phyloP scores from a whole-genome alignment of 2,888 invertebrate species.

The Drosophila yooni region DNA sequence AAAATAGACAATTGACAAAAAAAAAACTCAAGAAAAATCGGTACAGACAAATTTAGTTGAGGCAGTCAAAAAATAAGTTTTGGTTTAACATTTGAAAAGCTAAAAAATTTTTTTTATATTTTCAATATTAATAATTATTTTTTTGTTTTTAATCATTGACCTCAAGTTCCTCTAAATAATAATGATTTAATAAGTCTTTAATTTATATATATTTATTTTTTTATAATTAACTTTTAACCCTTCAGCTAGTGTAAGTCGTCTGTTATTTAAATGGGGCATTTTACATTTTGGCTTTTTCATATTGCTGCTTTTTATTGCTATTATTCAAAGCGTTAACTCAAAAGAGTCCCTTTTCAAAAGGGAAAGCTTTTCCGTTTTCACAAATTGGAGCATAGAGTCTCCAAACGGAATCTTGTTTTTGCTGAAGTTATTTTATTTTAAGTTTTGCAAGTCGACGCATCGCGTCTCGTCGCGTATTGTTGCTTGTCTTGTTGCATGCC shows the following conservation, averaged over 20 bases:
- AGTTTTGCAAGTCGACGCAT: constrained; percentile 16
- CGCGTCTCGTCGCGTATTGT: constrained; percentile 31
- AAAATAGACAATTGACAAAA: background rate
- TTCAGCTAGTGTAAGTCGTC: background rate
- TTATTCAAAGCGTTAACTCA: too few relatives aligned
- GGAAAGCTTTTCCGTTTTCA: background rate
- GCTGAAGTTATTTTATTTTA: too few relatives aligned
- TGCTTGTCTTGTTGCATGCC: constrained; percentile 53
- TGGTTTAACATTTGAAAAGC: background rate
- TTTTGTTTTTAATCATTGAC: background rate
- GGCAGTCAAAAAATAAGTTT: background rate
- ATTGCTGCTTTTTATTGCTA: too few relatives aligned
- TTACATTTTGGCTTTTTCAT: too few relatives aligned
- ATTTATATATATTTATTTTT: background rate
- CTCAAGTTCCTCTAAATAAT: background rate
- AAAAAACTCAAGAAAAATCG: background rate
- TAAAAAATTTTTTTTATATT: background rate
- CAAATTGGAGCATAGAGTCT: background rate
- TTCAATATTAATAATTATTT: too few relatives aligned
- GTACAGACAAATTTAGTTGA: background rate
- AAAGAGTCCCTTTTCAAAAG: background rate
- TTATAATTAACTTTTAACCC: background rate
- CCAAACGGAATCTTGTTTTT: too few relatives aligned
- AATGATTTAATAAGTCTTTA: background rate
- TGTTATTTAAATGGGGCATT: background rate